Conservation (phyloP, 1,140 invertebrate genomes). For the Formica selysi region DNA sequence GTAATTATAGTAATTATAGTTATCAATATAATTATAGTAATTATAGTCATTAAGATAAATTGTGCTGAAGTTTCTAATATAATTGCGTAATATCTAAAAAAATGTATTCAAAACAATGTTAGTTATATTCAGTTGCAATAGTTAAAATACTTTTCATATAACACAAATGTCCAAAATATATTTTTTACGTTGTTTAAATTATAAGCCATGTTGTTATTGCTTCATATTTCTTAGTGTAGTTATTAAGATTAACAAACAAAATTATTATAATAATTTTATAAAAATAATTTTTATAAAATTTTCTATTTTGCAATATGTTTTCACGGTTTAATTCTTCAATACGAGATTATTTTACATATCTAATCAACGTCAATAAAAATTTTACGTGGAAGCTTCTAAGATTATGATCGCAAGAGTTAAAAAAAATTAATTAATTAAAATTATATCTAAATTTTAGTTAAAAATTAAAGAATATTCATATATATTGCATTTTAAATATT, state of each 20-base stretch:
- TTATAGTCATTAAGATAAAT: background rate
- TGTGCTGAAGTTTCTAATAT: background rate
- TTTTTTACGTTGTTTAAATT: background rate
- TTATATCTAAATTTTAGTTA: background rate
- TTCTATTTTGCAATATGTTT: background rate
- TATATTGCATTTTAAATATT: background rate
- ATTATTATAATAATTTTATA: background rate
- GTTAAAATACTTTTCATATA: background rate
- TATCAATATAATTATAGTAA: background rate
- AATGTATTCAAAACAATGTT: background rate
- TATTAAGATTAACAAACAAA: background rate
- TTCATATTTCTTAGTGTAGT: background rate
- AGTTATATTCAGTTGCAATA: background rate
- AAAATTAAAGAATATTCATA: background rate
- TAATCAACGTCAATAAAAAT: background rate
- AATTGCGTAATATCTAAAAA: background rate
- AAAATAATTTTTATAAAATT: constrained; percentile 11
- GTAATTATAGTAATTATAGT: background rate
- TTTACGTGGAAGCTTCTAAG: background rate
- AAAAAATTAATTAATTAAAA: background rate
- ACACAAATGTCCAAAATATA: constrained; percentile 5
- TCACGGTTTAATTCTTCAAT: background rate
- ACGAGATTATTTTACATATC: background rate
- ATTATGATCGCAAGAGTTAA: background rate
- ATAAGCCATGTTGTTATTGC: background rate